A percentile compares a stretch with the other conserved stretches of the same genome.
Conservation (phyloP, 2,797 vertebrate genomes). For the Acrossocheilus fasciatus region DNA sequence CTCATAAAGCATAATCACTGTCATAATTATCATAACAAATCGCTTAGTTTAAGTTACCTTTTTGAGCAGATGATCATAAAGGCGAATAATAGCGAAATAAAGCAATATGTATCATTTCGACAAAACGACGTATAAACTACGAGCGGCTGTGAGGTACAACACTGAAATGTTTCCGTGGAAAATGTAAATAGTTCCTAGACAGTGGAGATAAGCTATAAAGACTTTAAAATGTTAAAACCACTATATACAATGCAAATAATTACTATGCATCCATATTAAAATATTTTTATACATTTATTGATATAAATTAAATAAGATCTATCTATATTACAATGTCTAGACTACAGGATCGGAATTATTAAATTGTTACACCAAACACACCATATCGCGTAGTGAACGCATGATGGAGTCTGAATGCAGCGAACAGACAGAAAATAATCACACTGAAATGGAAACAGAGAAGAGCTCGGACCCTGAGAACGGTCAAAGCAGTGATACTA, state of each 20-base stretch:
- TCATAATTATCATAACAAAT: not conserved
- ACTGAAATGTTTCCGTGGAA: conserved; percentile 45
- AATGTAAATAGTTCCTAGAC: conserved; percentile 64
- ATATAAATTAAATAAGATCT: not conserved
- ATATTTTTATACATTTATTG: not conserved
- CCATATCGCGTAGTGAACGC: conserved; percentile 67
- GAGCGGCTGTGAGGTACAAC: not conserved
- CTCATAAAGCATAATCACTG: not conserved
- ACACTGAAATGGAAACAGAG: conserved; percentile 48
- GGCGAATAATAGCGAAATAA: not conserved
- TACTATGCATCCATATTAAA: not conserved
- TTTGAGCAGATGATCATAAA: not conserved
- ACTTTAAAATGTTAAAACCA: not conserved
- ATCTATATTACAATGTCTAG: not conserved
- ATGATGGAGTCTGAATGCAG: conserved; percentile 49
- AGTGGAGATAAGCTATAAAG: fast-evolving
- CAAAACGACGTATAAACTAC: not conserved
- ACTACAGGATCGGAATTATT: conserved; percentile 52
- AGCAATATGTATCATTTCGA: not conserved
- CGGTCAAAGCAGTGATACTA: not conserved
- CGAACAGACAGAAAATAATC: conserved; percentile 50
- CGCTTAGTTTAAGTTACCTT: not conserved
- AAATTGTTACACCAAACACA: conserved; percentile 70
- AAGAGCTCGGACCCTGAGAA: not conserved
- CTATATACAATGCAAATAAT: not conserved